Conservation (phyloP, 2,797 vertebrate species). For the Phalanger gymnotis region DNA sequence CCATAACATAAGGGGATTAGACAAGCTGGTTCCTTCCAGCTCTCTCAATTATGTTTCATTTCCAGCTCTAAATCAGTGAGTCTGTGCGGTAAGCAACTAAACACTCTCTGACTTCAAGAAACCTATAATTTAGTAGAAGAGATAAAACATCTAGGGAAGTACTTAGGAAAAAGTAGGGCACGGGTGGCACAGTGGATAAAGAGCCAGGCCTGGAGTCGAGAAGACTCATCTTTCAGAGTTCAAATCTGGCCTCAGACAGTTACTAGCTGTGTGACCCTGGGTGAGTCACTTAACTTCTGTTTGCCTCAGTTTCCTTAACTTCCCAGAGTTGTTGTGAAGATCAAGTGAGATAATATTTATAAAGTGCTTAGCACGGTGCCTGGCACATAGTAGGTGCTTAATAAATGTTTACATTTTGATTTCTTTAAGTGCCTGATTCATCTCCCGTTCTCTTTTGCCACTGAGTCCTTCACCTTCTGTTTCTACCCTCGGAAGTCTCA, state of each 20-base stretch:
- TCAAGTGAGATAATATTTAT: background rate
- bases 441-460: background rate
- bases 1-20: too few species aligned
- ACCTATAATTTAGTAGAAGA: too few species aligned
- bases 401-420: background rate
- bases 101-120: too few species aligned
- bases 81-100: too few species aligned
- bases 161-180: too few species aligned
- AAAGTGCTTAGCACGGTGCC: background rate
- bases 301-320: background rate
- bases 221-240: background rate
- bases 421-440: background rate
- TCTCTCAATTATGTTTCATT: too few species aligned
- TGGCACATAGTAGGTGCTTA: background rate
- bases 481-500: background rate
- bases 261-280: background rate
- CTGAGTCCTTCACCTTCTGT: background rate
- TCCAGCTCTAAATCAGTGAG: too few species aligned
- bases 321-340: background rate
- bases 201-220: background rate
- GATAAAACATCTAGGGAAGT: too few species aligned
- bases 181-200: background rate
- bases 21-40: too few species aligned
- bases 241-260: background rate
- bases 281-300: background rate